These are phyloP conservation scores for Halocaridina rubra DNA, from an alignment of 2,888 invertebrate species.

Conservation along the genomic window DNA sequence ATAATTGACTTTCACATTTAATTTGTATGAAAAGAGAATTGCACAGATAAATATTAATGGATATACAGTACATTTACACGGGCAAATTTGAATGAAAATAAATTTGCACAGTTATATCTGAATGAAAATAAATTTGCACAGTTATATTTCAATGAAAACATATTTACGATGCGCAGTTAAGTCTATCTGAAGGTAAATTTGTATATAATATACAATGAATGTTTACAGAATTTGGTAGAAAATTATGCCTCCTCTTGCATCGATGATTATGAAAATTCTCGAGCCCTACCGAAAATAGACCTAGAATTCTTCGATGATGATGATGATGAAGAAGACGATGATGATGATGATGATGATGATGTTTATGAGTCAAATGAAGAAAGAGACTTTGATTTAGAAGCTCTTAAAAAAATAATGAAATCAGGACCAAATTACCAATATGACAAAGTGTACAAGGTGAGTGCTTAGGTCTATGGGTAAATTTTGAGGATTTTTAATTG, in stretches of 20 bases:
- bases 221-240: neutral
- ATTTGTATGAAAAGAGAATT: neutral
- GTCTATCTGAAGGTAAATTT: neutral
- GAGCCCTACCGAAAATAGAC: too few species aligned
- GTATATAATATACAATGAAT: neutral
- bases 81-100: neutral
- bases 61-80: neutral
- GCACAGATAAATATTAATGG: neutral
- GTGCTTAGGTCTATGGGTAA: too few species aligned
- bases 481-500: too few species aligned
- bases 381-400: too few species aligned
- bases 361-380: too few species aligned
- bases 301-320: neutral
- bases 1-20: too few species aligned
- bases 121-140: too few species aligned
- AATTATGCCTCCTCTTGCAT: too few species aligned
- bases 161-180: neutral
- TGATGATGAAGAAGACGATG: neutral
- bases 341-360: neutral
- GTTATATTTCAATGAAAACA: neutral
- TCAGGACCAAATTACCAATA: too few species aligned
- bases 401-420: too few species aligned
- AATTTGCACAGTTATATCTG: neutral
- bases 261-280: too few species aligned
- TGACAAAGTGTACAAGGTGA: too few species aligned